Evolutionary conservation across 2,113 vertebrate genomes (phyloP), one percentile per base, ranked within the genome.

Genomic region (Hypomesus transpacificus): DNA sequence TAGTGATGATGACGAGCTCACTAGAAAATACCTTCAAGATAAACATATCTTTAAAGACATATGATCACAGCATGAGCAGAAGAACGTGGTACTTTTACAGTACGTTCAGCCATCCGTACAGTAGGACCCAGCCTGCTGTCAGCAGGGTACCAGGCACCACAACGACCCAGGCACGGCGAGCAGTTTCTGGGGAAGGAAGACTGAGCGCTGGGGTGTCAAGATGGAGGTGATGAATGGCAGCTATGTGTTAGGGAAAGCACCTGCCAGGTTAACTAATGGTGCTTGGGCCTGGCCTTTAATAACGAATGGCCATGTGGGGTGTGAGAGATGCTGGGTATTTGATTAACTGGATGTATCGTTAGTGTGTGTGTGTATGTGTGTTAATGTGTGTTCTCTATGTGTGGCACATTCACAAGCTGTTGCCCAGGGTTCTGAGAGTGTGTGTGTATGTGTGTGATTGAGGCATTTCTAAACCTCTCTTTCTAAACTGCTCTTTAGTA

Each of bases 91-190:
- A 46, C 39, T 22, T 61, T 16, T 26, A 17, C 24, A 7, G 22
- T 26, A 17, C 22, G 16, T 24, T 60, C n/a, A 26, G 26, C 21
- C 16, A 26, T 61, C 22, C 14, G 21, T 28, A 59, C 59, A 26
- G 24, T 3, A 61, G 26, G 8, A 22, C 22, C 21, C 20, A 20
- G 59, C 39, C 59, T 26, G 26, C 59, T 16, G 24, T 61, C 61
- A 83, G 84, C 80, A 26, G 68, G 69, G 90, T 91, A 88, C 91
- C 90, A 91, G 91, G 89, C 87, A 92, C 90, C 86, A 77, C 71
- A 74, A 70, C 72, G 52, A 60, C 86, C 82, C 77, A 6, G 39
- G 5, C 31, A 68, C 61, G 61, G 20, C 60, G 60, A 64, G 66
- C 79, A 75, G 52, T 39, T 80, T 66, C 78, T 78, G 78, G 82